A percentile compares a stretch with the other conserved stretches of the same genome.
phyloP scores from a whole-genome alignment of 2,113 vertebrate species.

The Anarrhichthys ocellatus region DNA sequence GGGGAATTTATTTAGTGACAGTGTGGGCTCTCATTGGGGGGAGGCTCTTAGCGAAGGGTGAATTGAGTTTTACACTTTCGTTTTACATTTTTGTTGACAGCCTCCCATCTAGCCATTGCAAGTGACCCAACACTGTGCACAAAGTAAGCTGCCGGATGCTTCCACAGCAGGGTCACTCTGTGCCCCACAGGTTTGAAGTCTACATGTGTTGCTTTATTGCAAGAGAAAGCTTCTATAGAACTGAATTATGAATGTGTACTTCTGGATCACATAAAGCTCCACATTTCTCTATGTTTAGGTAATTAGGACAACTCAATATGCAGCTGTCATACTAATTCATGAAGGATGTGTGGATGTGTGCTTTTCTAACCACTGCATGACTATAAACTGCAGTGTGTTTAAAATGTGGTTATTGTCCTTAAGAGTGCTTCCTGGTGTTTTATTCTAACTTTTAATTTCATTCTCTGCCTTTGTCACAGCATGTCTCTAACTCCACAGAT shows the following conservation, averaged over 20 bases:
- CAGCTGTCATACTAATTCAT: background rate
- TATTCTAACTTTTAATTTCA: background rate
- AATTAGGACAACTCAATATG: conserved; percentile 17
- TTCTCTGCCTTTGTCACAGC: background rate
- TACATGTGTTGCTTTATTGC: conserved; percentile 57
- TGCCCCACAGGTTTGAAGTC: conserved; percentile 42
- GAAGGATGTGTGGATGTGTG: conserved; percentile 11
- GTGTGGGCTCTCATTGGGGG: background rate
- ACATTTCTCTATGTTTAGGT: conserved; percentile 17
- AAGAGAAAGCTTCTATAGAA: conserved; percentile 60
- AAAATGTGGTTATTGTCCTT: conserved; percentile 7
- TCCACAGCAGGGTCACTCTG: conserved; percentile 12
- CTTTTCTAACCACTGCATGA: conserved; percentile 4
- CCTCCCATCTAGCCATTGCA: background rate
- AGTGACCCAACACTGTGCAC: conserved; percentile 4
- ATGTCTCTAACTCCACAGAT: background rate
- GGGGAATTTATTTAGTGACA: background rate
- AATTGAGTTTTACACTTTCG: background rate
- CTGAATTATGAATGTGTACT: conserved; percentile 59
- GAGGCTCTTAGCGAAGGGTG: too few species aligned
- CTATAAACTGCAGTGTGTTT: conserved; percentile 9
- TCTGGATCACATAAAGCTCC: conserved; percentile 41
- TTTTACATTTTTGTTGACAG: background rate
- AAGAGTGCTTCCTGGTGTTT: background rate
- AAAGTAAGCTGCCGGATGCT: conserved; percentile 9